Conservation (phyloP, 2,113 vertebrate species). For the Proterorhinus semilunaris region DNA sequence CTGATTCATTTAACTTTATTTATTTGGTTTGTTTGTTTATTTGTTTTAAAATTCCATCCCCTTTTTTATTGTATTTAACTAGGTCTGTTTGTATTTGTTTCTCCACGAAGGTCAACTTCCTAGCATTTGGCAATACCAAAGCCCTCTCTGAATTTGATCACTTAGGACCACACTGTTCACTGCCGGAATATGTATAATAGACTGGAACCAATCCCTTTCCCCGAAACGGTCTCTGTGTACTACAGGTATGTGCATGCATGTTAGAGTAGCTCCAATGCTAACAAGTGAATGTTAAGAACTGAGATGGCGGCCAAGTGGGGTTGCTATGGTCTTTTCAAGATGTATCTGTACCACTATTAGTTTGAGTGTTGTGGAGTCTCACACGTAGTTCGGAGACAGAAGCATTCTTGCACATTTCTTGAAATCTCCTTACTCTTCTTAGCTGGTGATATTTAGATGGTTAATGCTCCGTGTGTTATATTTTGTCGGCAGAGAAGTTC, state of each 20-base stretch:
- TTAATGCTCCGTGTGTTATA: no score
- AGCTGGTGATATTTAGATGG: no score
- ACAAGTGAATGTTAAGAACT: conserved; percentile 27
- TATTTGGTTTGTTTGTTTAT: no score
- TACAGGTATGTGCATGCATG: background rate
- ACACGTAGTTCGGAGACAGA: background rate
- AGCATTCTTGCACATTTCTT: background rate
- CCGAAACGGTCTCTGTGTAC: conserved; percentile 46
- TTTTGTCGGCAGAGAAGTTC: no score
- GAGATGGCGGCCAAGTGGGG: conserved; percentile 25
- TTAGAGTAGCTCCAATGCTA: conserved; percentile 16
- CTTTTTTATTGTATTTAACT: conserved; percentile 23
- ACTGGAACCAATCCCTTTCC: conserved; percentile 60
- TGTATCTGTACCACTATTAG: conserved; percentile 12
- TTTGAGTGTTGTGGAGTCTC: background rate
- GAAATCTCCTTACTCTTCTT: no score
- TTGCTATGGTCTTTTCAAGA: conserved; percentile 22
- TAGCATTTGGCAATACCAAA: conserved; percentile 49
- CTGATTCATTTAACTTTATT: no score
- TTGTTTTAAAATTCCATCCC: no score
- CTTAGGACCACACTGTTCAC: conserved; percentile 56
- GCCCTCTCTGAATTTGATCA: conserved; percentile 68
- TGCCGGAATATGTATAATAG: conserved; percentile 67
- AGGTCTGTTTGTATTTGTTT: conserved; percentile 44
- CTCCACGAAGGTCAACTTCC: conserved; percentile 61